Evolutionary conservation across 2,113 vertebrate genomes (phyloP), one percentile per base, ranked within the genome.

Genomic region (Parotia lawesii): DNA sequence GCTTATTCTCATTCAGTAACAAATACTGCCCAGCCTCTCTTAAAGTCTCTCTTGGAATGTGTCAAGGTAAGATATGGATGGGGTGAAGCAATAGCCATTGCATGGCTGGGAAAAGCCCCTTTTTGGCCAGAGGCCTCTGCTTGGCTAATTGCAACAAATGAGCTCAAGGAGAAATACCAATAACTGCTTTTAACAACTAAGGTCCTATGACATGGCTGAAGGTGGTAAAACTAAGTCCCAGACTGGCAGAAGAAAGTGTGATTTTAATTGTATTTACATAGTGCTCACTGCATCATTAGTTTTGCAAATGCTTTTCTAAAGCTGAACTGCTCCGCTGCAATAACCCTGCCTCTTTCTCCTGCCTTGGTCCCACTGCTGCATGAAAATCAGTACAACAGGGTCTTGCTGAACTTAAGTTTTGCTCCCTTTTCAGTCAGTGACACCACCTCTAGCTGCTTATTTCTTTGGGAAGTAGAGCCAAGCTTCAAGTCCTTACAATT

Each of bases 401-500:
- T 38, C 56, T 50, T 67, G 35, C 40, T 48, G 25, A 21, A 81
- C 66, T 65, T 35, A 9, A 25, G 23, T 57, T 93, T 84, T 87
- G 3, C 57, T 89, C 44, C 25, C 33, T 56, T 58, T 53, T 81
- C 51, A 80, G n/a, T 35, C 31, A 62, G 51, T 70, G 61, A 44
- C 5, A 40, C 50, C 51, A 48, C 35, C 75, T 71, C 54, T 21
- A 65, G 66, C 45, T 75, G 20, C 62, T 82, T 18, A 37, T 82
- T 95, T 91, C 71, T 38, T 58, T 40, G 47, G 38, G 67, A 89
- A 77, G 17, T 47, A 60, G 42, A 87, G 70, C 74, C 95, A 75
- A 86, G 16, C 19, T 60, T 75, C 56, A 66, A 72, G 35, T 89
- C 82, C 83, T 93, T 93, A 70, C 79, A 79, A 66, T 96, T 96